Evolutionary conservation across 2,113 vertebrate species (phyloP), one percentile per base, ranked within the genome.

Genomic region (Pogona vitticeps): DNA sequence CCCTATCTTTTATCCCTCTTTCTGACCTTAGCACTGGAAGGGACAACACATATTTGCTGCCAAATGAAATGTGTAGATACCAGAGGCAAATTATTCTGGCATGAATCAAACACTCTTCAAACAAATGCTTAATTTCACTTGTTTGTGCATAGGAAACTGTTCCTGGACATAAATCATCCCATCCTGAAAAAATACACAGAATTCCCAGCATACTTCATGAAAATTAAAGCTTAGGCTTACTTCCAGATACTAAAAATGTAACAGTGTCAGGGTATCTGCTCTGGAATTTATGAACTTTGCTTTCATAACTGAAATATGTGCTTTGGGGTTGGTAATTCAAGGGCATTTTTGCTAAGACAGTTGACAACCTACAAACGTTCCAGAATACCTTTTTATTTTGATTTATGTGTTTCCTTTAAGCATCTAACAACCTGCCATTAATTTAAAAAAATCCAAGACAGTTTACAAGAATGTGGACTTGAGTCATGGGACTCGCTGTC

Each of bases 151-250:
- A 82, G 89, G 67, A 91, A 91, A 38, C 86, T 61, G 18, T 13
- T 84, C 87, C 77, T 85, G 68, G 38, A 68, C 72, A 21, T 91
- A 80, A 88, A 77, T 88, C 87, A 80, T 82, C 75, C 83, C 33
- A 81, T 72, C 89, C 58, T 90, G 85, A 63, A 76, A 76, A 92
- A 92, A 94, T 79, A 90, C 9, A 88, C 90, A 91, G 40, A 68
- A 86, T 93, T 91, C 80, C 88, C 83, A 77, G 73, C 84, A 76
- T 85, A 86, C 73, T 42, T 91, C 67, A 75, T 72, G 80, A 85
- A 67, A 91, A 90, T 87, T 88, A 87, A 76, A 56, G 21, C 80
- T 84, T 88, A 90, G 90, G 70, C 59, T 82, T 77, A 71, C 17
- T 52, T 88, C 67, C 86, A 93, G 71, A 31, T 76, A 56, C 59